Evolutionary conservation across 2,113 vertebrate species (phyloP).

Genomic region (Beaufortia kweichowensis): DNA sequence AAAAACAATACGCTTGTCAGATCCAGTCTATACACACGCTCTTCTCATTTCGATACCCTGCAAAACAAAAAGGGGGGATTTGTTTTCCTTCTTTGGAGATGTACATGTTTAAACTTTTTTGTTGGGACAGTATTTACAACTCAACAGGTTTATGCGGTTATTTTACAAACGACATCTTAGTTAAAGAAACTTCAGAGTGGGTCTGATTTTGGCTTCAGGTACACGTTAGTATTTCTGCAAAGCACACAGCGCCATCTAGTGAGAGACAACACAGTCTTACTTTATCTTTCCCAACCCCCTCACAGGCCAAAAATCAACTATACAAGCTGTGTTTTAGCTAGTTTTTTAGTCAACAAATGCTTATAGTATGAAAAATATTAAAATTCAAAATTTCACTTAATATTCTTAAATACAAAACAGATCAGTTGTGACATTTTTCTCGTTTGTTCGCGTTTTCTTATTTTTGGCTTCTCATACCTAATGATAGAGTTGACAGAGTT

Average conservation of each 20-base stretch:
- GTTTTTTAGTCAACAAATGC: background rate
- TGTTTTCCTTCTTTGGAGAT: slow-evolving; percentile 23
- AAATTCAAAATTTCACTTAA: background rate
- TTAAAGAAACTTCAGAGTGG: slow-evolving; percentile 25
- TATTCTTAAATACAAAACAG: background rate
- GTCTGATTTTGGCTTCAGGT: slow-evolving; percentile 23
- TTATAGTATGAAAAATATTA: background rate
- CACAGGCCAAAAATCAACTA: background rate
- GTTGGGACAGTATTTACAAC: background rate
- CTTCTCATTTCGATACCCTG: slow-evolving; percentile 47
- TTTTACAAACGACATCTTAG: slow-evolving; percentile 37
- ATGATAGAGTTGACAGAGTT: slow-evolving; percentile 44
- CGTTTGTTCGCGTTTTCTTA: background rate
- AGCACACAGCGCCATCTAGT: slow-evolving; percentile 83
- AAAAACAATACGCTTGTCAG: slow-evolving; percentile 52
- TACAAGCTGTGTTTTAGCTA: background rate
- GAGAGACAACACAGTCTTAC: slow-evolving; percentile 53
- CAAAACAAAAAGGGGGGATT: slow-evolving; percentile 45
- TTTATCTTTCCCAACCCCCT: background rate
- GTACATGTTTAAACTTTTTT: slow-evolving; percentile 13
- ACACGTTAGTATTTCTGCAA: slow-evolving; percentile 62
- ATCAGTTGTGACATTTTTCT: no score
- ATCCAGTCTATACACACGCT: slow-evolving; percentile 42
- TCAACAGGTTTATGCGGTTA: slow-evolving; percentile 31
- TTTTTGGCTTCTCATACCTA: no score